Percentiles rank a stretch among this genome's conserved stretches.
phyloP scores from a whole-genome alignment of 2,888 invertebrate species.

The Folsomia manolachei region DNA sequence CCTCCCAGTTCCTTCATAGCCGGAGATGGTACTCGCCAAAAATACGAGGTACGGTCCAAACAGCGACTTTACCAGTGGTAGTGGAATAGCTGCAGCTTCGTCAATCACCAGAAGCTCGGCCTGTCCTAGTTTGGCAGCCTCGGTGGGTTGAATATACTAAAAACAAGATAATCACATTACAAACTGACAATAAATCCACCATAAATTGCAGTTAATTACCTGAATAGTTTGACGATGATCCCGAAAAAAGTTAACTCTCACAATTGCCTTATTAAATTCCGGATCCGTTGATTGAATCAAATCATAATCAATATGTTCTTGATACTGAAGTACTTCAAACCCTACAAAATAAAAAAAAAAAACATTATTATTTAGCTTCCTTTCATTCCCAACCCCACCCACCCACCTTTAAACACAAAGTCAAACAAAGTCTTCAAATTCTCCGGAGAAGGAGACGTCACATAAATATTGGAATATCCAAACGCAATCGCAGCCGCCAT shows the following conservation, averaged over 20 bases:
- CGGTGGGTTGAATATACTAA: constrained; percentile 92
- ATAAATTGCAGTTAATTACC: constrained; percentile 57
- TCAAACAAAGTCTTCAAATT: constrained; percentile 96
- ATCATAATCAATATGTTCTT: constrained; percentile 94
- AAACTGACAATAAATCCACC: constrained; percentile 4
- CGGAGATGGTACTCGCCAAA: constrained; percentile 94
- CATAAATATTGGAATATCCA: constrained; percentile 89
- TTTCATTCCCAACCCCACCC: neutral
- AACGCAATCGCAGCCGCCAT: constrained; percentile 81
- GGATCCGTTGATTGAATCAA: constrained; percentile 91
- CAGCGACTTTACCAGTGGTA: constrained; percentile 85
- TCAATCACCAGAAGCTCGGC: constrained; percentile 95
- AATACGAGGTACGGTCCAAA: constrained; percentile 89
- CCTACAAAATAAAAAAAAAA: constrained; percentile 56
- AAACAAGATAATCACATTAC: constrained; percentile 36
- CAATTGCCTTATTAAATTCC: constrained; percentile 93
- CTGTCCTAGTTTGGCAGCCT: constrained; percentile 81
- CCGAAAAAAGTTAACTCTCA: constrained; percentile 84
- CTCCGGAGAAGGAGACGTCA: constrained; percentile 96
- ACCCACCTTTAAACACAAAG: constrained; percentile 81
- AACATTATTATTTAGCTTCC: neutral
- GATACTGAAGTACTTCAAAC: constrained; percentile 87
- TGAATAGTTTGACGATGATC: constrained; percentile 91
- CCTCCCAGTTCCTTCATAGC: constrained; percentile 97
- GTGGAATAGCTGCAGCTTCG: constrained; percentile 97